Evolutionary conservation across 2,797 vertebrate genomes (phyloP).

Genomic region (Picus viridis): DNA sequence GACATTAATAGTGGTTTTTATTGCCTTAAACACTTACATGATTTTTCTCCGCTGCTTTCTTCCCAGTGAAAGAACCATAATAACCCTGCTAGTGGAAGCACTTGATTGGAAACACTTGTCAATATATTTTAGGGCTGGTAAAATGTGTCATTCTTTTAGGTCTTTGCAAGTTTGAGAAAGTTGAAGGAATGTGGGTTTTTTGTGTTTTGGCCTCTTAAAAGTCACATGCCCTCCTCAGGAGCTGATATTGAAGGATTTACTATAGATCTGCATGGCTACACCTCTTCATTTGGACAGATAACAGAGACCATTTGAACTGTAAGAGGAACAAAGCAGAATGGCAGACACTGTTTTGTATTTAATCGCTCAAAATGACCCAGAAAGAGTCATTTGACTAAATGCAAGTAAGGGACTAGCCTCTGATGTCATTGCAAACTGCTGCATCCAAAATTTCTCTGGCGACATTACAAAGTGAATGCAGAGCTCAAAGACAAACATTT

Average conservation of each 20-base stretch:
- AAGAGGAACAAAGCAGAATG: neutral
- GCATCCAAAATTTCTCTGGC: conserved; percentile 30
- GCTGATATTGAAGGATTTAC: neutral
- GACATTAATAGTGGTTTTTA: neutral
- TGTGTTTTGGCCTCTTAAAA: neutral
- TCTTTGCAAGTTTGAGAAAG: neutral
- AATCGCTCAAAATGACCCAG: neutral
- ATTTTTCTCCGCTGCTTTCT: neutral
- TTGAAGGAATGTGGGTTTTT: neutral
- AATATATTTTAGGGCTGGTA: neutral
- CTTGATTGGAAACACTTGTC: neutral
- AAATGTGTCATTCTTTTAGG: neutral
- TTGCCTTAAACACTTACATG: neutral
- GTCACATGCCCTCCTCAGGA: neutral
- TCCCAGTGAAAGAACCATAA: neutral
- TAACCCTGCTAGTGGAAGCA: neutral
- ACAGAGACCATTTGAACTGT: neutral
- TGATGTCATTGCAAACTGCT: conserved; percentile 38
- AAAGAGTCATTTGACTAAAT: neutral
- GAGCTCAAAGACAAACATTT: conserved; percentile 53
- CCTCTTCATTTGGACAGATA: neutral
- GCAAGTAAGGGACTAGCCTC: conserved; percentile 31
- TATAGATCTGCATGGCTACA: neutral
- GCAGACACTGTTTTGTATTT: neutral
- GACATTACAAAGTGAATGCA: conserved; percentile 5